Evolutionary conservation across 92 coral and sea anemone species (phyloP), one percentile per base, ranked within the genome.

Genomic region (Montipora capitata): DNA sequence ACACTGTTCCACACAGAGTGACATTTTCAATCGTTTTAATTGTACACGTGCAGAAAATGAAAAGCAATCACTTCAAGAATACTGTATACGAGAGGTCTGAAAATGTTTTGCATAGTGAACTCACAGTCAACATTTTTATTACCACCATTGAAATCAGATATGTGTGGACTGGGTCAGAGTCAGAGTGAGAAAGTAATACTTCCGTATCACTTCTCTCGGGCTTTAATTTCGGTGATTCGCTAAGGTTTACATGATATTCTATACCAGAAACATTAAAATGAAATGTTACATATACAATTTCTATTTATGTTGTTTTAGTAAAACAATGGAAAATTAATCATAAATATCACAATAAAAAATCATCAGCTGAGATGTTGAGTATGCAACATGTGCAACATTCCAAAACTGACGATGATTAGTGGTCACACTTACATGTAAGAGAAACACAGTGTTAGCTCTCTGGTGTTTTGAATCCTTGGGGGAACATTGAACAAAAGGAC

Each of bases 1-100:
- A 48, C 59, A 69, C 5, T 43, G 77, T 72, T 2, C n/a, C 7
- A 27, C 35, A 64, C 68, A 62, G 16, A 72, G 76, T 72, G 39
- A 57, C 27, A 35, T 72, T 72, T 72, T 72, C 57, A 57, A 72
- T 72, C 14, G 56, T 72, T 65, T 72, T 72, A 72, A 72, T 72
- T 57, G 76, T 72, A 72, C 77, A 72, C 59, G 77, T 16, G 77
- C 17, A 40, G 5, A 72, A 72, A 72, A 72, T 14, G 77, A 27
- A 43, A 72, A 72, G 14, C 77, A 38, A 16, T 72, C 59, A 44
- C 77, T 43, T 72, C 77, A 13, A 72, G 59, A 43, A 72, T 43
- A 72, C 77, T 43, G 35, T 72, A 43, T 42, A 72, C 56, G 4
- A 65, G 56, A 13, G 76, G 59, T 1, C 77, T 44, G 56, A 43